These are phyloP conservation scores for Thalassaphorura encarpata DNA, from an alignment of 1,140 invertebrate genomes.

Conservation along the genomic window DNA sequence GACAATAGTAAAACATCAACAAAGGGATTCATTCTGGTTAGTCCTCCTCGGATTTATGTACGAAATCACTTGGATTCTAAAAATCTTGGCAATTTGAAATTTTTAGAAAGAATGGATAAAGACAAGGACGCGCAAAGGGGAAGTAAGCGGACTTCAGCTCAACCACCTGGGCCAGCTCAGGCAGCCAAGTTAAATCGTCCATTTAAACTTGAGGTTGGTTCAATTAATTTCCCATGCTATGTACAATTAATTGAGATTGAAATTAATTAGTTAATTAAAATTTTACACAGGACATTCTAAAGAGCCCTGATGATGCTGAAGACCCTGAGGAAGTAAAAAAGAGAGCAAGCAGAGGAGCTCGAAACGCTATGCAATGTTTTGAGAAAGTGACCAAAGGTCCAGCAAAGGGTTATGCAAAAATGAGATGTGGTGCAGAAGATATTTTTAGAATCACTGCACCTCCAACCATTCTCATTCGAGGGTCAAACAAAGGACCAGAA, in stretches of 20 bases:
- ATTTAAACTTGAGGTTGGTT: slow-evolving; percentile 4
- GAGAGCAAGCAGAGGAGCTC: background rate
- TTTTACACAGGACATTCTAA: background rate
- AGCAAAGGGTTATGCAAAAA: background rate
- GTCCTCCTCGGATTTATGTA: too few species aligned
- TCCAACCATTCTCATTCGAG: background rate
- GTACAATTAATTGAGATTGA: too few species aligned
- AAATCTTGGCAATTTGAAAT: too few species aligned
- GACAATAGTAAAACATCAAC: too few species aligned
- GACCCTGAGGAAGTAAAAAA: background rate
- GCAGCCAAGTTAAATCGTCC: slow-evolving; percentile 6
- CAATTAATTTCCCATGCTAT: background rate
- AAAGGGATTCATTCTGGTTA: too few species aligned
- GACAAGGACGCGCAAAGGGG: too few species aligned
- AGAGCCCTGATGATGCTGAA: background rate
- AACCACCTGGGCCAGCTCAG: too few species aligned
- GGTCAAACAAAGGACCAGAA: background rate
- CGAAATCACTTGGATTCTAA: too few species aligned
- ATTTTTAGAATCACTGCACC: background rate
- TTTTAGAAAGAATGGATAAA: too few species aligned
- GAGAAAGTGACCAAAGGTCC: background rate
- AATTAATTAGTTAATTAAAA: background rate
- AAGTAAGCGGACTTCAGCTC: too few species aligned
- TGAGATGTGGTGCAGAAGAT: background rate
- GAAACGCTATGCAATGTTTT: background rate